Evolutionary conservation across 2,113 vertebrate genomes (phyloP), one percentile per base, ranked within the genome.

Genomic region (Thoracochromis brauschi): DNA sequence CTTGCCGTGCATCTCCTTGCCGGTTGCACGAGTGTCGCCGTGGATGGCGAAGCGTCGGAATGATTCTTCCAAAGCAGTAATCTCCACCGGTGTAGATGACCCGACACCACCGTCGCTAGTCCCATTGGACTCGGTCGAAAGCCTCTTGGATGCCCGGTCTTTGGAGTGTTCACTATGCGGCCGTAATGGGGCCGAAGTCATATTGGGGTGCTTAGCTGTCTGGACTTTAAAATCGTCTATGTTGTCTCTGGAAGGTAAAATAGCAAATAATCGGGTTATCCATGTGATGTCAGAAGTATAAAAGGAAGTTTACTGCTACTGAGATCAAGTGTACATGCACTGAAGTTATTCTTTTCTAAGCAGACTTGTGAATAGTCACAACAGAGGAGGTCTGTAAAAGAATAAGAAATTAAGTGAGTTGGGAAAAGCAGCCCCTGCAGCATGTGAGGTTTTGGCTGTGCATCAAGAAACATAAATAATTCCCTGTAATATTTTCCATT

Each of bases 1-100:
- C 95, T 99, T 99, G 90, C 98, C 98, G 1, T 99, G 97, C 98
- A 99, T 95, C 45, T 99, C 98, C 93, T 95, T 98, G 82, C 98
- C 98, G 0, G 97, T 98, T 58, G 98, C 98, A 10, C 98, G 96
- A 0, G 98, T 97, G 93, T 99, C 98, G 5, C 98, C 98, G 0
- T 99, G 98, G 84, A 99, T 96, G 0, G 98, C 98, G 47, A 99
- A 99, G 84, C 97, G 97, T 24, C 97, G 95, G 88, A 99, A 99
- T 13, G 98, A 95, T 87, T 98, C 98, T 93, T 99, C 98, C 85
- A 99, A 95, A 73, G 97, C 97, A 0, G 97, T 98, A 85, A 98
- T 4, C 88, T 98, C 98, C 7, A 97, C 96, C 1, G 96, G 96
- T 0, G 93, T 93, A 16, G 96, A 97, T 3, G 95, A 91, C 1